Evolutionary conservation across 2,113 vertebrate species (phyloP), one percentile per base, ranked within the genome.

Genomic region (Martes martes): DNA sequence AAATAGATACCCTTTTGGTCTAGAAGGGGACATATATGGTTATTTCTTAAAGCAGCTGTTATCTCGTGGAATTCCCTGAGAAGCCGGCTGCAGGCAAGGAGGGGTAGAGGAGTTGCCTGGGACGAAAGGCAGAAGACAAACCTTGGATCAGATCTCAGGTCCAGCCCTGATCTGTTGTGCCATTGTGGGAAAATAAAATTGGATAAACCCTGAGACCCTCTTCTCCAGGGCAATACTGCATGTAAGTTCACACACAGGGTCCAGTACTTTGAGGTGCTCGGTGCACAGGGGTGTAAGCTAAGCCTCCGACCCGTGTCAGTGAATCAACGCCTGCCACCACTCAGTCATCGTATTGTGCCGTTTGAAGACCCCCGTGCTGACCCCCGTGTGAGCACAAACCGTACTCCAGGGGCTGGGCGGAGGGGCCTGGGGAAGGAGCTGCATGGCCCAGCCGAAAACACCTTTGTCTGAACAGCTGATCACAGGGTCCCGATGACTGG

Each of bases 161-260:
- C 59, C 24, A 7, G 50, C 7, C 39, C 63, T 26, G 28, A 11
- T 11, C n/a, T 50, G 10, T 8, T 31, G 36, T 42, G 73, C 15
- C 47, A 55, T 45, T 45, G 14, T 4, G 33, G 39, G 59, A 42
- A 42, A 78, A 82, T 79, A n/a, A 61, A 61, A 31, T 13, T 3
- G 6, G 13, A 65, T 6, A 10, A 42, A 19, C 8, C 7, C 26
- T 55, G 39, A n/a, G 78, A 50, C 10, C 11, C 7, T 36, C 13
- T 28, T 59, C 50, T 45, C 9, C 31, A 52, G 11, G 8, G n/a
- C 6, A 1, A 2, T 10, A 1, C 8, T 13, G 65, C 13, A 3
- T 0, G 9, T 28, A 6, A 26, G 31, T 26, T 33, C 14, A 7
- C 0, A 23, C 21, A 4, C 1, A 0, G 65, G 14, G 18, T 31